A percentile compares a stretch with the other conserved stretches of the same genome.
Conservation (phyloP, 2,113 vertebrate species). For the Atractosteus spatula region DNA sequence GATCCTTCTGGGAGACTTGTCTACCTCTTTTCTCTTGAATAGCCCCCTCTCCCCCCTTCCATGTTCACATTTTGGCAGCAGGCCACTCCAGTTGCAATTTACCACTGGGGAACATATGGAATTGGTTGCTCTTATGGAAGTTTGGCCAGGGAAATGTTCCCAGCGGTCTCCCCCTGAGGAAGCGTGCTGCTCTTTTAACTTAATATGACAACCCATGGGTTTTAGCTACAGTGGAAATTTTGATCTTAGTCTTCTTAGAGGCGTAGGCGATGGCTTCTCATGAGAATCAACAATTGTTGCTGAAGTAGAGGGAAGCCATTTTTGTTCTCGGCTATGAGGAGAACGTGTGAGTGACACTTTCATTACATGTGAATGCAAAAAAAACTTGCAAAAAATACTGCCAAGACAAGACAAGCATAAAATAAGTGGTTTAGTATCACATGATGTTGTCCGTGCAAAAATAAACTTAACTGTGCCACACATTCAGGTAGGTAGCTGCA, state of each 20-base stretch:
- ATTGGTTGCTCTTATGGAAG: conserved; percentile 27
- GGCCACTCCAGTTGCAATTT: not conserved
- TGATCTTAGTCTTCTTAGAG: conserved; percentile 1
- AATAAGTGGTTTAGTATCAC: too few relatives aligned
- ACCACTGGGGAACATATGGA: conserved; percentile 29
- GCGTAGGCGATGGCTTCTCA: too few relatives aligned
- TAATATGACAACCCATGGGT: not conserved
- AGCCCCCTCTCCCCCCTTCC: not conserved
- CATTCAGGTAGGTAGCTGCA: too few relatives aligned
- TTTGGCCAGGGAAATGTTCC: conserved; percentile 20
- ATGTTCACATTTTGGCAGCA: not conserved
- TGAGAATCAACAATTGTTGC: too few relatives aligned
- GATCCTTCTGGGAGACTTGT: not conserved
- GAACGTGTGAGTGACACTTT: too few relatives aligned
- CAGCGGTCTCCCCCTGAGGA: conserved; percentile 9
- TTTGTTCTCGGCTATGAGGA: too few relatives aligned
- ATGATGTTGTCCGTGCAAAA: too few relatives aligned
- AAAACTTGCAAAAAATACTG: too few relatives aligned
- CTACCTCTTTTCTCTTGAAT: not conserved
- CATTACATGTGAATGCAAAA: too few relatives aligned
- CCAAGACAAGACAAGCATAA: too few relatives aligned
- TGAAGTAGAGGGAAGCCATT: too few relatives aligned
- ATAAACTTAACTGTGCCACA: too few relatives aligned
- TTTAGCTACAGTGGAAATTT: conserved; percentile 17
- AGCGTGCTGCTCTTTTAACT: conserved; percentile 14